Base-by-base conservation (phyloP, 2,113 vertebrate genomes). In the Gasterosteus nipponicus region DNA sequence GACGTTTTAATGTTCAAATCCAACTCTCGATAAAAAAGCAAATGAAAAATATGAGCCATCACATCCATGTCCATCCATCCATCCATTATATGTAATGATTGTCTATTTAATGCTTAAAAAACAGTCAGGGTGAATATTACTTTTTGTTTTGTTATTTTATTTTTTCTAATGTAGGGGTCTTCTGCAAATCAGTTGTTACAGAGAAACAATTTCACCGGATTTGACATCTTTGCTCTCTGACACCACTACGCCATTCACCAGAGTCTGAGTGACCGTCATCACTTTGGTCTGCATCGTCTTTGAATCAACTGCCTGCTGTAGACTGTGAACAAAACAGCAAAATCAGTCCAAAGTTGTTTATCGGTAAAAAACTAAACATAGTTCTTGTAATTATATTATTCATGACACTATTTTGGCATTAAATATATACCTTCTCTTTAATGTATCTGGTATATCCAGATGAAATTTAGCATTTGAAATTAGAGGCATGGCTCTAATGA, bases 211-310 rank as follows among this genome's bases (percentile, higher is more conserved):
- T 47, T 77, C 18, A 38, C 22, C 82, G 67, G 83, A 72, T 60
- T 90, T 42, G 41, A 92, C 7, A 1, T 86, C 75, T 26, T 88
- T 85, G 77, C 75, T 89, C 75, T 92, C 87, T 39, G 90, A 85
- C 75, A 93, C 90, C 56, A 92, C 12, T 83, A 89, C 92, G 18
- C 91, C 89, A 1, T 92, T 84, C 70, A 92, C 89, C 56, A 93
- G 16, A 7, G 84, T 91, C 82, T 92, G 88, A 74, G 81, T 90
- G 77, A 91, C 26, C 0, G 86, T 92, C 72, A 91, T 64, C 56
- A 92, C 82, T 78, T 89, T 77, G 35, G 84, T 93, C 19, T 87
- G 51, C 19, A 90, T 26, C 2, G 0, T 59, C 70, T 69, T 84
- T 0, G 3, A 0, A 0, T 90, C 78, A 9, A 87, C 0, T 9